A percentile compares a stretch with the other conserved stretches of the same genome.
phyloP scores from a whole-genome alignment of 2,797 vertebrate genomes.

The Pelochelys cantorii region DNA sequence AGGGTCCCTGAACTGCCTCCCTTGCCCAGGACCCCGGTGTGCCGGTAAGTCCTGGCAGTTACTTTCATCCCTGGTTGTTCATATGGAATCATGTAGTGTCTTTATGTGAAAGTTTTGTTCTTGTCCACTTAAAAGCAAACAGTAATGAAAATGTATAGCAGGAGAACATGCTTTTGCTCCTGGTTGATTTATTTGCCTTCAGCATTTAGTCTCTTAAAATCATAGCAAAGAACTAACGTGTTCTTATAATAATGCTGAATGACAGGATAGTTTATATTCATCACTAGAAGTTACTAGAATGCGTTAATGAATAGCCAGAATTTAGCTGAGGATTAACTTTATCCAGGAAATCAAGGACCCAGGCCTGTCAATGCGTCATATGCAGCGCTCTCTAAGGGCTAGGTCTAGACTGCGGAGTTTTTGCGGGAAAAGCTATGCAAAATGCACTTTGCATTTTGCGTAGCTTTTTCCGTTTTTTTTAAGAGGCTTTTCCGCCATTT shows the following conservation, averaged over 20 bases:
- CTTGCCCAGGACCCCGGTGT: too few species aligned
- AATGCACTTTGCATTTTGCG: too few species aligned
- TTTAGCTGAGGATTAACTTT: neutral
- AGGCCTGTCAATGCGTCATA: neutral
- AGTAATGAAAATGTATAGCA: neutral
- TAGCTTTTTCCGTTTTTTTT: too few species aligned
- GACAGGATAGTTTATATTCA: neutral
- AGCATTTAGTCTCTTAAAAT: neutral
- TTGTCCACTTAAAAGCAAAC: neutral
- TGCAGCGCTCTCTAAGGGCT: neutral
- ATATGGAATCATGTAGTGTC: neutral
- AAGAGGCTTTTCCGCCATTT: too few species aligned
- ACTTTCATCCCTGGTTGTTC: neutral
- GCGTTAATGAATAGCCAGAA: neutral
- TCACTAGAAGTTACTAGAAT: neutral
- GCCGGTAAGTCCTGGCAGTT: too few species aligned
- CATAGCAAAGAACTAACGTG: neutral
- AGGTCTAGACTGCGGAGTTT: too few species aligned
- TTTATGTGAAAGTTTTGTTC: neutral
- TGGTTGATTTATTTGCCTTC: neutral
- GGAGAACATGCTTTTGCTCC: neutral
- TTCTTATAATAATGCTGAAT: neutral
- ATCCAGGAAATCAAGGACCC: neutral
- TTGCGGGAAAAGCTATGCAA: too few species aligned
- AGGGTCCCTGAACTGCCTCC: too few species aligned